phyloP scores from a whole-genome alignment of 2,888 invertebrate species.

The Congeria kusceri region DNA sequence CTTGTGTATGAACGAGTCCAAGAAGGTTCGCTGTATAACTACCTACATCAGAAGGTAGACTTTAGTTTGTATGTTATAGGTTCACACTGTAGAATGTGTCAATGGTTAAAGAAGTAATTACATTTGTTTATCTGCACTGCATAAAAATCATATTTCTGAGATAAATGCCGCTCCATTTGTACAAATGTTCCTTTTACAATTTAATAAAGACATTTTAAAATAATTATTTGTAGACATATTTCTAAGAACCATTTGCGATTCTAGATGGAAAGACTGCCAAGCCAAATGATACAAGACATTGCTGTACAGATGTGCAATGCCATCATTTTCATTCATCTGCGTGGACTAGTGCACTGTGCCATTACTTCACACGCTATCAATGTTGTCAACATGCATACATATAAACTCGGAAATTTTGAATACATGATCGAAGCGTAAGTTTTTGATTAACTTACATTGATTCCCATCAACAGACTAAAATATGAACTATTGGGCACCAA shows the following conservation, averaged over 20 bases:
- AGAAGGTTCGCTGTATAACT: conserved; percentile 85
- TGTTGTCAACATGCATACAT: conserved; percentile 81
- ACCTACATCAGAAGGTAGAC: conserved; percentile 83
- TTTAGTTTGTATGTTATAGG: background rate
- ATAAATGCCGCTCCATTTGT: too few species aligned
- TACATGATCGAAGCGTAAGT: conserved; percentile 83
- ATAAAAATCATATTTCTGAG: too few species aligned
- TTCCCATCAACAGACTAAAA: background rate
- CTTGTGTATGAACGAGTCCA: conserved; percentile 86
- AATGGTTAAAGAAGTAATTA: too few species aligned
- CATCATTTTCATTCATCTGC: conserved; percentile 85
- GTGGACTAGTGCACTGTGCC: conserved; percentile 85
- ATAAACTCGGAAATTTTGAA: conserved; percentile 86
- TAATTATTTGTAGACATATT: too few species aligned
- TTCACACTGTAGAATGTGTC: too few species aligned
- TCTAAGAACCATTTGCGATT: background rate
- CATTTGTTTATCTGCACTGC: too few species aligned
- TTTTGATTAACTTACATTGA: background rate
- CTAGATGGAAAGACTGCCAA: conserved; percentile 73
- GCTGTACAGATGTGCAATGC: conserved; percentile 85
- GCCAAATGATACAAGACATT: conserved; percentile 74
- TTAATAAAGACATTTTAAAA: too few species aligned
- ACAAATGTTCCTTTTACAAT: too few species aligned
- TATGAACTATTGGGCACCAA: background rate
- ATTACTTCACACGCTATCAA: conserved; percentile 86